phyloP scores from a whole-genome alignment of 2,888 invertebrate species.

The Agriotes lineatus region DNA sequence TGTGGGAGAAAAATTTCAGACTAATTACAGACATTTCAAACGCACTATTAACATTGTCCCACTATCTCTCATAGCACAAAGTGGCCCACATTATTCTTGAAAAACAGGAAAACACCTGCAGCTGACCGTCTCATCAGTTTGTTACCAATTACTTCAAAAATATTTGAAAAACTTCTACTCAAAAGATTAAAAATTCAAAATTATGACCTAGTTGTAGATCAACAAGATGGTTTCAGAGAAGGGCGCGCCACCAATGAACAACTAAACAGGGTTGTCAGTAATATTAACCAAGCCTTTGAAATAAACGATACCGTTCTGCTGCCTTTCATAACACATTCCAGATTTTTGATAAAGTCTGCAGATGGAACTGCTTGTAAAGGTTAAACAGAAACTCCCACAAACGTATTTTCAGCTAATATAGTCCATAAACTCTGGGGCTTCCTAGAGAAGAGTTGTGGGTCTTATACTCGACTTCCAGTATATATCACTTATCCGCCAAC shows the following conservation, averaged over 20 bases:
- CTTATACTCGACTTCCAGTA: neutral
- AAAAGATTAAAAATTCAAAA: neutral
- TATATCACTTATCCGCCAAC: neutral
- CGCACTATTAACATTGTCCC: no score
- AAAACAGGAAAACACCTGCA: no score
- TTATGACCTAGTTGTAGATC: neutral
- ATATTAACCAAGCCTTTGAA: conserved; percentile 4
- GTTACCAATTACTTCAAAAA: neutral
- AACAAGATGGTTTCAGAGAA: neutral
- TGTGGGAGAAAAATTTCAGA: no score
- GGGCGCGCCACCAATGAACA: neutral
- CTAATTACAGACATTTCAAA: no score
- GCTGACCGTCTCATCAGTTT: neutral
- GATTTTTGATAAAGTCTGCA: neutral
- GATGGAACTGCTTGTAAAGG: neutral
- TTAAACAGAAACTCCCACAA: neutral
- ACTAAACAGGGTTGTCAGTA: neutral
- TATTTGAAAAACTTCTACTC: neutral
- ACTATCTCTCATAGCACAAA: no score
- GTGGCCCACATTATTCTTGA: no score
- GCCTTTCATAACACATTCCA: neutral
- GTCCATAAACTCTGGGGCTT: neutral
- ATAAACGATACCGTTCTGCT: neutral
- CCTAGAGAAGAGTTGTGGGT: neutral
- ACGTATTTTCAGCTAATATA: neutral